A percentile compares a stretch with the other conserved stretches of the same genome.
Conservation (phyloP, 2,888 invertebrate species). For the Parascotia fuliginaria region DNA sequence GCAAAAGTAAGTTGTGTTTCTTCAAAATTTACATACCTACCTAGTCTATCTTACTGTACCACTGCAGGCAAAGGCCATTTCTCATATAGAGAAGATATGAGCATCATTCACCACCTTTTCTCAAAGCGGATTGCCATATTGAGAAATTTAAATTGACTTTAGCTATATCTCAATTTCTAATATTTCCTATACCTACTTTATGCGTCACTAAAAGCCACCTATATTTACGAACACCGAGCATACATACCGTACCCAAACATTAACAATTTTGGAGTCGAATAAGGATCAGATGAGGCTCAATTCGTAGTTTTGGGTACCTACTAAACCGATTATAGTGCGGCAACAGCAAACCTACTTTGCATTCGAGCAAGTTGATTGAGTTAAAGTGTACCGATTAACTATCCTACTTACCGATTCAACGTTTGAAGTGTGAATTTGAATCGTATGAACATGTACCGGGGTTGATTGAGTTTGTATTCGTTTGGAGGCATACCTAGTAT, state of each 20-base stretch:
- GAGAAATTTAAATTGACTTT: too few species aligned
- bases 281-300: slow-evolving; percentile 37
- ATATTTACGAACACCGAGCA: too few species aligned
- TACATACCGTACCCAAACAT: not conserved
- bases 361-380: slow-evolving; percentile 54
- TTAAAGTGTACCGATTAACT: slow-evolving; percentile 61
- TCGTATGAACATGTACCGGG: slow-evolving; percentile 5
- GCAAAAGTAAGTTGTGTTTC: too few species aligned
- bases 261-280: slow-evolving; percentile 22
- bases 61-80: too few species aligned
- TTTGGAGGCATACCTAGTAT: not conserved
- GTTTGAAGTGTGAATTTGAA: slow-evolving; percentile 34
- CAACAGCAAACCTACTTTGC: slow-evolving; percentile 59
- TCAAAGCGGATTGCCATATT: too few species aligned
- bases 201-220: too few species aligned
- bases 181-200: too few species aligned
- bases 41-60: too few species aligned
- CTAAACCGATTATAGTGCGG: slow-evolving; percentile 43
- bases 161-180: too few species aligned
- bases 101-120: too few species aligned
- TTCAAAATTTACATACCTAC: too few species aligned
- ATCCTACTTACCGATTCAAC: slow-evolving; percentile 43
- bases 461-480: slow-evolving; percentile 8
- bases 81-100: too few species aligned
- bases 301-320: slow-evolving; percentile 21